A percentile compares a stretch with the other conserved stretches of the same genome.
These are phyloP conservation scores for Variabilichromis moorii DNA, from an alignment of 2,113 vertebrate species.

Conservation along the genomic window DNA sequence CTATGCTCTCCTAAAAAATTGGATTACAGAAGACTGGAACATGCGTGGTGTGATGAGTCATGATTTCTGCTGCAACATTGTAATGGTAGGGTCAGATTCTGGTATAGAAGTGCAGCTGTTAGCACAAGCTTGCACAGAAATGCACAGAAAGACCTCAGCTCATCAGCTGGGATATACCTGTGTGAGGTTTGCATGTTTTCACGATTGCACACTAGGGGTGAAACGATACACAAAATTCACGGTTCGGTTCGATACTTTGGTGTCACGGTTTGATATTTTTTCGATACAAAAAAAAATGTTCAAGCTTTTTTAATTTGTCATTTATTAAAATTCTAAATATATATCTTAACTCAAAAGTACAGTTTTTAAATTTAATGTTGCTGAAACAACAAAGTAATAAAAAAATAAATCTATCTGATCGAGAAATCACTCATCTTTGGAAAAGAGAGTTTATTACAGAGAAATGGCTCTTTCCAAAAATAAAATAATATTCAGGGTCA, in stretches of 20 bases:
- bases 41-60: neutral
- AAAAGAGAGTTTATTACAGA: no score
- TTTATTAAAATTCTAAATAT: no score
- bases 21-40: neutral
- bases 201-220: fast-evolving
- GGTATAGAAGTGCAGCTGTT: neutral
- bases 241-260: no score
- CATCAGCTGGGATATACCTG: neutral
- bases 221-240: fast-evolving
- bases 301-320: no score
- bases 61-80: neutral
- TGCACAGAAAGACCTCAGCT: neutral
- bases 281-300: no score
- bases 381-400: no score
- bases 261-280: fast-evolving
- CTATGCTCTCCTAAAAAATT: neutral
- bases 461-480: no score
- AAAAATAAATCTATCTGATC: no score
- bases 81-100: neutral
- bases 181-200: neutral
- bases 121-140: neutral
- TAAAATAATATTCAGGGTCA: no score
- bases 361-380: no score
- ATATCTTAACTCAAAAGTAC: no score
- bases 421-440: no score